Conservation (phyloP, 1,140 invertebrate species). For the Phthorimaea operculella region DNA sequence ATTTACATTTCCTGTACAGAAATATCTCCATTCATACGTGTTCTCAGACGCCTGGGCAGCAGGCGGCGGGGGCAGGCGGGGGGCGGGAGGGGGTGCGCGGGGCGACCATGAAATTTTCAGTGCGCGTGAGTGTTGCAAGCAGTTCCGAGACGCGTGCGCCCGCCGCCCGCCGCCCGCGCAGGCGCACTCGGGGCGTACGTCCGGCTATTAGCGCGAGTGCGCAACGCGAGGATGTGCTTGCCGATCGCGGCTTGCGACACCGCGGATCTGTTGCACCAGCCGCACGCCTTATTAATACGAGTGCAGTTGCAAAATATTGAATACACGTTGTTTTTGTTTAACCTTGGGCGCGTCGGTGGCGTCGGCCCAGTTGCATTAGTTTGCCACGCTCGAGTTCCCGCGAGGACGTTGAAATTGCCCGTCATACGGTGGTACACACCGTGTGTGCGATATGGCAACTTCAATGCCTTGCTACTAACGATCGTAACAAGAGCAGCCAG, state of each 20-base stretch:
- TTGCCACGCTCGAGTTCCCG: conserved; percentile 49
- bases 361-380: conserved; percentile 54
- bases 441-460: neutral
- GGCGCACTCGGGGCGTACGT: conserved; percentile 48
- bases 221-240: conserved; percentile 54
- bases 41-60: neutral
- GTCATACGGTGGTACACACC: neutral
- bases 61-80: neutral
- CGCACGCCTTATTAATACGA: conserved; percentile 54
- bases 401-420: conserved; percentile 37
- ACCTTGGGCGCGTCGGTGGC: conserved; percentile 35
- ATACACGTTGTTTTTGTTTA: conserved; percentile 51
- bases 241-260: conserved; percentile 49
- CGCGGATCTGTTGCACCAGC: conserved; percentile 53
- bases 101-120: conserved; percentile 22
- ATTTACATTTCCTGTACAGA: neutral
- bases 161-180: conserved; percentile 37
- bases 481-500: neutral
- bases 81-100: conserved; percentile 1
- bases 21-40: neutral
- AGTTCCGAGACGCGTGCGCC: conserved; percentile 8
- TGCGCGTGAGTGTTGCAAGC: conserved; percentile 9
- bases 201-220: conserved; percentile 53
- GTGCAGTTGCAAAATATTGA: conserved; percentile 55
- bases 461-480: neutral